These are phyloP conservation scores for Ctenicera cuprea DNA, from an alignment of 2,888 invertebrate genomes.

Conservation along the genomic window DNA sequence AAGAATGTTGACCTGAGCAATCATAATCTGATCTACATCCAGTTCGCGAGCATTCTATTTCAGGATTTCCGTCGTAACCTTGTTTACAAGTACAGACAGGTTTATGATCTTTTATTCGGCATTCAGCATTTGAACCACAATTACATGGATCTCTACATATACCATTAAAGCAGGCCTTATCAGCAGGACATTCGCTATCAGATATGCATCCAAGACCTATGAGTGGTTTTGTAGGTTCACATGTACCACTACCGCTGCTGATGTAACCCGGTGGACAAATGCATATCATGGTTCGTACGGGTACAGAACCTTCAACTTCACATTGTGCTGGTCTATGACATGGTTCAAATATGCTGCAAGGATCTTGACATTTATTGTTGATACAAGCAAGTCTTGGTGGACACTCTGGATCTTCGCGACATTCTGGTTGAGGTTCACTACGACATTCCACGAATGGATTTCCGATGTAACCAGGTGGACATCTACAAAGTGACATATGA, in stretches of 20 bases:
- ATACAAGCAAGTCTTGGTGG: slow-evolving; percentile 87
- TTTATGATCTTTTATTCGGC: slow-evolving; percentile 89
- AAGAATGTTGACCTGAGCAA: slow-evolving; percentile 89
- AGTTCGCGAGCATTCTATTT: slow-evolving; percentile 85
- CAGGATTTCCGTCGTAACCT: slow-evolving; percentile 90
- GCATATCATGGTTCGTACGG: slow-evolving; percentile 92
- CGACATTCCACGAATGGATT: slow-evolving; percentile 89
- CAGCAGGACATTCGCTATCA: slow-evolving; percentile 86
- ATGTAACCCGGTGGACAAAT: slow-evolving; percentile 92
- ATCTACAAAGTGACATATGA: slow-evolving; percentile 90
- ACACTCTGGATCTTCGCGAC: slow-evolving; percentile 89
- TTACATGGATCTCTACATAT: slow-evolving; percentile 90
- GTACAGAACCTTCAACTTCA: slow-evolving; percentile 86
- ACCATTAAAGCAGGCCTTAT: slow-evolving; percentile 87
- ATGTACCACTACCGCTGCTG: slow-evolving; percentile 87
- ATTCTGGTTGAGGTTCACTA: slow-evolving; percentile 84
- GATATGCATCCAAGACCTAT: slow-evolving; percentile 80
- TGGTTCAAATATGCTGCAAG: slow-evolving; percentile 85
- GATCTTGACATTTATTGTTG: slow-evolving; percentile 87
- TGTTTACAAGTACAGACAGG: slow-evolving; percentile 90
- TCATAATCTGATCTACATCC: slow-evolving; percentile 85
- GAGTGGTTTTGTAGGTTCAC: slow-evolving; percentile 81
- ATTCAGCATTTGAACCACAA: slow-evolving; percentile 90
- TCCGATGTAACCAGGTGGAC: slow-evolving; percentile 84
- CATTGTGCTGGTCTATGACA: slow-evolving; percentile 88